Base-by-base conservation (phyloP, 2,888 invertebrate genomes). In the Leptogaster cylindrica region DNA sequence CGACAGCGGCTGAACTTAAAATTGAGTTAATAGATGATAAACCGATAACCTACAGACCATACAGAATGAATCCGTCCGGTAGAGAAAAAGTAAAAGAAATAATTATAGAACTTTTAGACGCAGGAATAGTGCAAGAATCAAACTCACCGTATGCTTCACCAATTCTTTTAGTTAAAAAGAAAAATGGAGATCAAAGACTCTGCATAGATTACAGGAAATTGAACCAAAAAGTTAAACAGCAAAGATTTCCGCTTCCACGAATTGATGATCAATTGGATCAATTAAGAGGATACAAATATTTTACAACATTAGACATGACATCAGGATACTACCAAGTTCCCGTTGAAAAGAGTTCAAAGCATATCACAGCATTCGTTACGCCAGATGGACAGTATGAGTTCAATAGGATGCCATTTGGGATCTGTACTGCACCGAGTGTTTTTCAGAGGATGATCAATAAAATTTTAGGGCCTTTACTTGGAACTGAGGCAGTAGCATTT, bases 221-320 rank as follows among this genome's bases (percentile, higher is more conserved):
- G 25, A 69, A 66, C 27, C 10, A 2, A 10, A 39, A 65, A 8
- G 46, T 65, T 0, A 67, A 50, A 14, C 55, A 48, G 8, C 28
- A 65, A 7, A 41, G 58, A 2, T 67, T 27, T 7, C 67, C 69
- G 1, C 8, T 52, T 7, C 66, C 69, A 48, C 0, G 72, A 7
- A 74, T 78, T 2, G 72, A 75, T 12, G 76, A 78, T 16, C 72
- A 74, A 31, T 55, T 76, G 33, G 52, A 68, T 14, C 27, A 68
- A n/a, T 14, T 69, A 16, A 41, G 39, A 5, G 67, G 65, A 1
- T 46, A 58, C 28, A 33, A 55, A 5, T 46, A 36, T 10, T 69
- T 55, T 12, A 55, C 46, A 0, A 65, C 50, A 4, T n/a, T 69
- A 2, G 68, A 69, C 14, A 48, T 68, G 41, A 33, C 52, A 0